These are phyloP conservation scores for Myiozetetes cayanensis DNA, from an alignment of 2,113 vertebrate species.

Conservation along the genomic window DNA sequence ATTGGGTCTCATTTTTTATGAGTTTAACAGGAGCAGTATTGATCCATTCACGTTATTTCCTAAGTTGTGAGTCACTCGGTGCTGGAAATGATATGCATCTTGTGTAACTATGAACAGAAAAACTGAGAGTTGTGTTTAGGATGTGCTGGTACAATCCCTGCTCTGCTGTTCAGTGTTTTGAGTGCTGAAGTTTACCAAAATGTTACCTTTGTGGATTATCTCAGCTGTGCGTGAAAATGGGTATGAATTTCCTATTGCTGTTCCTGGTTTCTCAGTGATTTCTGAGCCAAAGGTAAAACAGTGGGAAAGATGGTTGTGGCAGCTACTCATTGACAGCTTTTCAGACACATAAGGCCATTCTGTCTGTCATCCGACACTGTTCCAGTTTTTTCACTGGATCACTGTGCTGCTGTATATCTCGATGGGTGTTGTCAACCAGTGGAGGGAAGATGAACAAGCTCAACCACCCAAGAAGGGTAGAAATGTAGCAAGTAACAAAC, in stretches of 20 bases:
- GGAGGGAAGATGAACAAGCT: not conserved
- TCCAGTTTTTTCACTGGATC: not conserved
- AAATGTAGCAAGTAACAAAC: slow-evolving; percentile 4
- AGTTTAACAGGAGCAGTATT: not conserved
- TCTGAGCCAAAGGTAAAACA: slow-evolving; percentile 8
- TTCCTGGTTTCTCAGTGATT: not conserved
- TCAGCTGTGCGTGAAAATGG: not conserved
- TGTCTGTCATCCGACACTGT: not conserved
- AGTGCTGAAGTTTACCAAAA: not conserved
- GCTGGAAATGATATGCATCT: not conserved
- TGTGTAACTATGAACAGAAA: not conserved
- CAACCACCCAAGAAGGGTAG: not conserved
- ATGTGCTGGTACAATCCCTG: not conserved
- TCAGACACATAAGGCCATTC: not conserved
- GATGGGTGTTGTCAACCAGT: not conserved
- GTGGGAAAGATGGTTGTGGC: not conserved
- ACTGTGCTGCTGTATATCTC: not conserved
- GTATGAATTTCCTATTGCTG: not conserved
- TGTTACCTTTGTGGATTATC: not conserved
- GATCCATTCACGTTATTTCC: not conserved
- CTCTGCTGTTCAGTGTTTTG: not conserved
- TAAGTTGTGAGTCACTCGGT: not conserved
- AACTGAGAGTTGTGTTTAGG: not conserved
- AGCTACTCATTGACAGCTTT: not conserved
- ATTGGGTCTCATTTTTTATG: not conserved